A percentile compares a stretch with the other conserved stretches of the same genome.
These are phyloP conservation scores for Astyanax mexicanus DNA, from an alignment of 2,797 vertebrate species.

Conservation along the genomic window DNA sequence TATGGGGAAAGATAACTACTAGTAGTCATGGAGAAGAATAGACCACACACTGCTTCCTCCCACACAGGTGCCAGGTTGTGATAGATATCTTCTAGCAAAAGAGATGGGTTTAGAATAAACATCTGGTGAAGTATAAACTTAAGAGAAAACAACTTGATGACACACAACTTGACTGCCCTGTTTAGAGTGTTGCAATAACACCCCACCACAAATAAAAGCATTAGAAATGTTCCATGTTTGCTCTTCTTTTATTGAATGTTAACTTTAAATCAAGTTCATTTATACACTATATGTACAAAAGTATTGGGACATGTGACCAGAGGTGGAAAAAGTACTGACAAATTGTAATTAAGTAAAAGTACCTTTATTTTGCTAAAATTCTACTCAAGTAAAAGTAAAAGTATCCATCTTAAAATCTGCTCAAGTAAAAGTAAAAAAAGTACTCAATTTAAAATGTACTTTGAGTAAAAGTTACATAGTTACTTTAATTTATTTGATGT, in stretches of 20 bases:
- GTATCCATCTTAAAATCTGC: too few species aligned
- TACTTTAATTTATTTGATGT: too few species aligned
- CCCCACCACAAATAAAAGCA: too few species aligned
- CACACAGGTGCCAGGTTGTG: not conserved
- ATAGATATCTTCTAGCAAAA: conserved; percentile 17
- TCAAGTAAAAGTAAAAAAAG: too few species aligned
- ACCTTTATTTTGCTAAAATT: too few species aligned
- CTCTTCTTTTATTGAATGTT: conserved; percentile 2
- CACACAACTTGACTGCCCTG: not conserved
- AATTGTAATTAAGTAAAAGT: too few species aligned
- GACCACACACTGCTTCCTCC: conserved; percentile 13
- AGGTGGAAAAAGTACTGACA: too few species aligned
- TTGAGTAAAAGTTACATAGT: too few species aligned
- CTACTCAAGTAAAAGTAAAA: too few species aligned
- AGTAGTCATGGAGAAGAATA: not conserved
- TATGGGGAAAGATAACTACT: conserved; percentile 3
- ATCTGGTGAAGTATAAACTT: not conserved
- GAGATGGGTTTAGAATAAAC: not conserved
- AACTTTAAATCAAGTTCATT: conserved; percentile 13
- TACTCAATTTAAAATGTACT: too few species aligned
- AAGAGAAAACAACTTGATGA: conserved; percentile 8
- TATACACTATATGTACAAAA: too few species aligned
- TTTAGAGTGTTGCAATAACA: conserved; percentile 10
- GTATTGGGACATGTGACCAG: too few species aligned
- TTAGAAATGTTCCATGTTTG: conserved; percentile 3